Evolutionary conservation across 2,888 invertebrate species (phyloP).

Genomic region (Perdita meconis): DNA sequence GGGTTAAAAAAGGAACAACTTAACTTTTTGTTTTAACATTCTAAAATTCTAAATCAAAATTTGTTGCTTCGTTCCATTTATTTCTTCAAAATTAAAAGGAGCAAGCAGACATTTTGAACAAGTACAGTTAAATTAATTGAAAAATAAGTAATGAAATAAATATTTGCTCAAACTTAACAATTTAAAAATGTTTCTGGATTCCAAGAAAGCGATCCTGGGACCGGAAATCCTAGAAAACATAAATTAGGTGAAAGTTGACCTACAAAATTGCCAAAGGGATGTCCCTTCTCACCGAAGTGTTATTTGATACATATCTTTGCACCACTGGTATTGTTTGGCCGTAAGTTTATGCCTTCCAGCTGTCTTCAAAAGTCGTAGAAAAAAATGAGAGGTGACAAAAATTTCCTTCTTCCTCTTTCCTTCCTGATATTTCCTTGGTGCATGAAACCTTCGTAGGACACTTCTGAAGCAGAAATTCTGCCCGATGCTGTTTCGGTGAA

Average conservation of each 20-base stretch:
- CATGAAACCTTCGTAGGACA: not conserved
- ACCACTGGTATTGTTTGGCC: conserved; percentile 67
- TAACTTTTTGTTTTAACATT: no score
- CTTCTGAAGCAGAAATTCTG: not conserved
- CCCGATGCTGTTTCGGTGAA: no score
- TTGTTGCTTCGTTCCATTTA: no score
- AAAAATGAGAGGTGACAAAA: conserved; percentile 7
- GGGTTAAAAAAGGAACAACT: no score
- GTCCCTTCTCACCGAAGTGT: not conserved
- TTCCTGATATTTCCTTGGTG: conserved; percentile 11
- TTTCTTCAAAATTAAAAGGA: no score
- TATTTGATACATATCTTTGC: conserved; percentile 45
- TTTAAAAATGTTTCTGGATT: not conserved
- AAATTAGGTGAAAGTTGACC: conserved; percentile 51
- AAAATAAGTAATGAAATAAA: no score
- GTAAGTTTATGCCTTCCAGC: conserved; percentile 64
- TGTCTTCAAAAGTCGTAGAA: conserved; percentile 46
- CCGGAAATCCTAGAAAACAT: conserved; percentile 58
- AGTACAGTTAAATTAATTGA: no score
- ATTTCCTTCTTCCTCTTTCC: conserved; percentile 8
- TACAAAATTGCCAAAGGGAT: conserved; percentile 41
- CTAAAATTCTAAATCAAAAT: no score
- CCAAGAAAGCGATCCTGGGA: not conserved
- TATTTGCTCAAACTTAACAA: no score
- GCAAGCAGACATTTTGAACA: no score